Evolutionary conservation across 2,113 vertebrate species (phyloP), one percentile per base, ranked within the genome.

Genomic region (Indicator maculatus): DNA sequence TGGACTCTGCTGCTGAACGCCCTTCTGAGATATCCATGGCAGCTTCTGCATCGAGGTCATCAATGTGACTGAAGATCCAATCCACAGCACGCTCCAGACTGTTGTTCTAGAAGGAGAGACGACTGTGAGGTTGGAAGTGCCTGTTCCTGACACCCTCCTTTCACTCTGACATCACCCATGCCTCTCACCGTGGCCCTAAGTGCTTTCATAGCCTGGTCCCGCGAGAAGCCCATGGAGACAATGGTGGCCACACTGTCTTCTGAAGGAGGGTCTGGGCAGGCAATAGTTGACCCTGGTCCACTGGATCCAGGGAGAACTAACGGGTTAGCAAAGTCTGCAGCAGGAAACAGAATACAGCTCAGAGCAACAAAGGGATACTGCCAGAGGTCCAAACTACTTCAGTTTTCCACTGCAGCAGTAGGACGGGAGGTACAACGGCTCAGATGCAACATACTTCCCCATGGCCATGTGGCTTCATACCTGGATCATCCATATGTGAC

Each of bases 21-120:
- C 99, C 99, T 92, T 99, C 99, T 2, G 99, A 99, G 95, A 99
- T 98, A 73, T 99, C 99, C 99, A 99, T 99, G 73, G 98, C 98
- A 58, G 98, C 98, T 93, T 98, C 98, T 45, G 99, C 99, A 26
- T 99, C 99, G 24, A 99, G 98, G 96, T 99, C 99, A 31, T 99
- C 99, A 38, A 99, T 98, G 96, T 99, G 99, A 89, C 99, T 99
- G 86, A 99, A 99, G 97, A 99, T 99, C 99, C 99, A 99, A 96
- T 99, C 99, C 88, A 99, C 99, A 3, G 99, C 99, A 39, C 99
- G 98, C 82, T 99, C 99, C 90, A 99, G 97, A 52, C 98, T 96
- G 67, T 99, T 99, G 96, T 98, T 99, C 99, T 99, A 96, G 45
- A 89, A 91, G 74, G 31, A 55, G 36, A 60, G 44, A 56, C 83